Evolutionary conservation across 2,888 invertebrate species (phyloP), one percentile per base, ranked within the genome.

Genomic region (Seira ritae): DNA sequence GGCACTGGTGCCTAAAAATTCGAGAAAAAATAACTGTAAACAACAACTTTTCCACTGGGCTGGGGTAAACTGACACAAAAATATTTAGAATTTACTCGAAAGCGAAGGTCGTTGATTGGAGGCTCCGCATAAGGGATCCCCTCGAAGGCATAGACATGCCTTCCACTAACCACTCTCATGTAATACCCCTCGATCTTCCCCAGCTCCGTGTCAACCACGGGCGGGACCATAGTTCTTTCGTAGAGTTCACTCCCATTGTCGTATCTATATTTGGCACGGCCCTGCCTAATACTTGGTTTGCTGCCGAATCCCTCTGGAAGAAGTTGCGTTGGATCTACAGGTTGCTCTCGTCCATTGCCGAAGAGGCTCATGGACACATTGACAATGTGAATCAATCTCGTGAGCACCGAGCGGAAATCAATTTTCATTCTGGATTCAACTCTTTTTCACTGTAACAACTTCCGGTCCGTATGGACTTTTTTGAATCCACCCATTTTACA

Each of bases 51-150:
- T 46, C 15, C 15, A 12, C 10, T 10, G 50, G 15, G 50, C 10
- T 15, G 10, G 50, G 50, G 15, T 15, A 10, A 46, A 46, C n/a
- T n/a, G n/a, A n/a, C n/a, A n/a, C n/a, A n/a, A n/a, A n/a, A n/a
- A n/a, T 37, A 19, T 10, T 31, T 3, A 70, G 42, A 8, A n/a
- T n/a, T 17, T 77, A 87, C 87, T 79, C 80, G 77, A 80, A 88
- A 88, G 0, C 88, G 75, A 0, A 80, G 37, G 0, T 84, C 55
- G 23, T 75, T 71, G 2, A 84, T 65, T 0, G 88, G 88, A 12
- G 82, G 80, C 62, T 87, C 81, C 0, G 88, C 87, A 42, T 87
- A 88, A 1, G 85, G 84, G n/a, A 88, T 85, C 0, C 84, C 84
- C 68, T 87, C 88, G 74, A 85, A 88, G 0, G 88, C 85, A 22